Percentiles rank a stretch among this genome's conserved stretches.
Evolutionary conservation across 2,113 vertebrate genomes (phyloP).

Genomic region (Sylvia atricapilla): DNA sequence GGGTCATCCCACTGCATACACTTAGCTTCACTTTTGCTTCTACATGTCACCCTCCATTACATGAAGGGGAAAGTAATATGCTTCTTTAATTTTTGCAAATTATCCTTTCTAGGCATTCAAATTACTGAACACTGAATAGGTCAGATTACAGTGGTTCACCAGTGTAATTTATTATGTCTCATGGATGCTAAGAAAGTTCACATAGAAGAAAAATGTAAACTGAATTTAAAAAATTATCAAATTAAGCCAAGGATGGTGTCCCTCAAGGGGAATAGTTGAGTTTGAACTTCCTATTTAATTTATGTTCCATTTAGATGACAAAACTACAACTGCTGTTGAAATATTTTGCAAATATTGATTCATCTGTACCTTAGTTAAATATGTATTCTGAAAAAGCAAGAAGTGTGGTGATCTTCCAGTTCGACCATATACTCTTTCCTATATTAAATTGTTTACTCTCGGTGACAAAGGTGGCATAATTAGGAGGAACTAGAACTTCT

Average conservation of each 20-base stretch:
- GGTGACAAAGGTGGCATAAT: not conserved
- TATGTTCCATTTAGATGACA: not conserved
- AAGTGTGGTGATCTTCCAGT: not conserved
- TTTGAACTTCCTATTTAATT: not conserved
- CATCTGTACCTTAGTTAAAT: not conserved
- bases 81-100: constrained; percentile 65
- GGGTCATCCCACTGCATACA: not conserved
- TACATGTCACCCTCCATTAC: not conserved
- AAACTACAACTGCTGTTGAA: not conserved
- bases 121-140: constrained; percentile 68
- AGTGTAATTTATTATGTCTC: constrained; percentile 43
- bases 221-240: not conserved
- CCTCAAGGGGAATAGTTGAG: not conserved
- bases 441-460: not conserved
- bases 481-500: not conserved
- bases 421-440: not conserved
- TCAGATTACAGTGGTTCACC: constrained; percentile 21
- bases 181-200: constrained; percentile 2
- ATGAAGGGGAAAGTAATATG: constrained; percentile 43
- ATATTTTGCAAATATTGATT: not conserved
- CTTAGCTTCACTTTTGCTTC: not conserved
- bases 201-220: not conserved
- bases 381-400: not conserved
- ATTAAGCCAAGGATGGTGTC: not conserved
- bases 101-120: constrained; percentile 54